A percentile compares a stretch with the other conserved stretches of the same genome.
These are phyloP conservation scores for Danaus chrysippus DNA, from an alignment of 2,888 invertebrate genomes.

Conservation along the genomic window DNA sequence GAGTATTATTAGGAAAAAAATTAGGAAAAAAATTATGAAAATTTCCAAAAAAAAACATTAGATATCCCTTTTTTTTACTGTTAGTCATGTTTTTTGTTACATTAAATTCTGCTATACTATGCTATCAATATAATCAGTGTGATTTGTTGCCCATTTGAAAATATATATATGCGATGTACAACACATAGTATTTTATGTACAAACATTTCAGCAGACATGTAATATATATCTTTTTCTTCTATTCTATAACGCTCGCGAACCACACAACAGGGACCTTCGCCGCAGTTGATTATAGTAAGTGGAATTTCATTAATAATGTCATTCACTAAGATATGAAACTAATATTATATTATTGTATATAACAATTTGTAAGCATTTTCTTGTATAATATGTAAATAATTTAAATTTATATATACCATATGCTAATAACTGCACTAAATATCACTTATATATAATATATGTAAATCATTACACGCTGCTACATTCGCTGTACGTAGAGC, in stretches of 20 bases:
- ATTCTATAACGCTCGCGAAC: slow-evolving; percentile 45
- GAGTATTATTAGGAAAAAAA: too few relatives aligned
- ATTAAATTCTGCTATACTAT: too few relatives aligned
- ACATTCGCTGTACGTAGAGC: slow-evolving; percentile 51
- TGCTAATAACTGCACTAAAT: slow-evolving; percentile 7
- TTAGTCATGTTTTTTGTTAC: too few relatives aligned
- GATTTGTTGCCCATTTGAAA: too few relatives aligned
- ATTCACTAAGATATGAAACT: neutral
- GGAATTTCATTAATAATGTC: slow-evolving; percentile 8
- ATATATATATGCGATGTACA: too few relatives aligned
- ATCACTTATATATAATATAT: slow-evolving; percentile 14
- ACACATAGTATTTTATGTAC: slow-evolving; percentile 2
- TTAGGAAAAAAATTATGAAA: too few relatives aligned
- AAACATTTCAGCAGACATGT: slow-evolving; percentile 21
- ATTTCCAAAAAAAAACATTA: too few relatives aligned
- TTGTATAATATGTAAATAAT: too few relatives aligned
- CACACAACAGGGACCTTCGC: slow-evolving; percentile 67
- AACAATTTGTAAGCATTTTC: neutral
- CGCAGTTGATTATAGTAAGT: slow-evolving; percentile 79
- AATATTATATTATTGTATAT: neutral
- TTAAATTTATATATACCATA: neutral
- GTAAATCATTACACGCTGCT: slow-evolving; percentile 66
- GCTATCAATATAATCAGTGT: too few relatives aligned
- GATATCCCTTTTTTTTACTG: too few relatives aligned
- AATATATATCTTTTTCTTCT: slow-evolving; percentile 48